Evolutionary conservation across 2,888 invertebrate genomes (phyloP), one percentile per base, ranked within the genome.

Genomic region (Tyria jacobaeae): DNA sequence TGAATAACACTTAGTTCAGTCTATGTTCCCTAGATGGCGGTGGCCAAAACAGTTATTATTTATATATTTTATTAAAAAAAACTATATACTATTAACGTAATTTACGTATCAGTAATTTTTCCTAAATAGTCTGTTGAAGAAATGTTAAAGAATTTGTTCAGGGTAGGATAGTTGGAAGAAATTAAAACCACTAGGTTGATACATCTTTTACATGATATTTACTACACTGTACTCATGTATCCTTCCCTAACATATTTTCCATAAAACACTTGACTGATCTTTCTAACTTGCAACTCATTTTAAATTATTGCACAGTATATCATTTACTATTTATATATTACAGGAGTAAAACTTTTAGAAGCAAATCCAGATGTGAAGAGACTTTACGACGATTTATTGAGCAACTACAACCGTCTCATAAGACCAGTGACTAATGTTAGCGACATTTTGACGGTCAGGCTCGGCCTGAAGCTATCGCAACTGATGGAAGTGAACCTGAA

Each of bases 281-380:
- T 15, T 37, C 14, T 37, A 0, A 37, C 14, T 37, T 14, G 3
- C 4, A 37, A 37, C 37, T 14, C 15, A 37, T 15, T 15, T 41
- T 6, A 7, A n/a, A n/a, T 41, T 41, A 0, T 17, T 41, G 5
- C 24, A 5, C 4, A 48, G 15, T 48, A 5, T 49, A 14, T n/a
- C 25, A 49, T 49, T 24, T 9, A n/a, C 25, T 54, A 24, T 41
- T 34, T 48, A 12, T 15, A 17, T 1, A 24, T 61, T 57, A 12
- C 83, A 94, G 94, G 89, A 41, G 90, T 94, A 0, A 94, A 91
- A 57, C 82, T 94, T 1, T 78, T 94, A 0, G 97, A 98, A 91
- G 98, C 97, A 0, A 99, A 98, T 90, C 98, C 98, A 15, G 98
- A 98, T 82, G 98, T 99, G 0, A 99, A 99, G 86, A 95, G 99